Percentiles rank a stretch among this genome's conserved stretches.
phyloP scores from a whole-genome alignment of 2,888 invertebrate genomes.

The Eilema sororculum region DNA sequence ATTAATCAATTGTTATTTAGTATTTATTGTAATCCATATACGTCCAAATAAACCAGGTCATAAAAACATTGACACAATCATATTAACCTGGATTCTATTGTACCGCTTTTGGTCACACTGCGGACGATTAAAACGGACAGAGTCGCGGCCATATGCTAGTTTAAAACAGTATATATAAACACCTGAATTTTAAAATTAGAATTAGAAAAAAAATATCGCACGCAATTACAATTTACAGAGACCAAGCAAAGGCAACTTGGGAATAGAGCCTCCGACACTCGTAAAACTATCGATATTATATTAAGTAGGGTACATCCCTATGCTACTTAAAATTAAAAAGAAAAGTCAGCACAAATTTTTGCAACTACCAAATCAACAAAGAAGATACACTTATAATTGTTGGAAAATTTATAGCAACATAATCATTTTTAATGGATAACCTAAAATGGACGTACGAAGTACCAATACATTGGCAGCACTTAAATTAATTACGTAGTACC shows the following conservation, averaged over 20 bases:
- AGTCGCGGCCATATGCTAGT: too few species aligned
- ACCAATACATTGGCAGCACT: constrained; percentile 21
- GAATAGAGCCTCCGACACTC: too few species aligned
- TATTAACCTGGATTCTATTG: background rate
- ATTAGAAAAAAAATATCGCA: too few species aligned
- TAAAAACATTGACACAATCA: background rate
- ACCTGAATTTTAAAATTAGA: too few species aligned
- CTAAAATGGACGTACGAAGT: background rate
- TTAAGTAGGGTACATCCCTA: background rate
- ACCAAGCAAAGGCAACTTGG: too few species aligned
- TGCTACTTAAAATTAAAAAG: background rate
- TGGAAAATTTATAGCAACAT: background rate
- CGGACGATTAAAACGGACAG: too few species aligned
- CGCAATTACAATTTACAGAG: too few species aligned
- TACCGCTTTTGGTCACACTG: too few species aligned
- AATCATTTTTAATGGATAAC: background rate
- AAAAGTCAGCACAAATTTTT: background rate
- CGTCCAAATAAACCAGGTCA: background rate
- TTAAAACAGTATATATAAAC: too few species aligned
- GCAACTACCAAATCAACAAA: background rate
- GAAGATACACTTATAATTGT: background rate
- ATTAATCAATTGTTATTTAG: background rate
- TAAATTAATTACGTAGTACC: constrained; percentile 24
- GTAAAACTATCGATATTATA: background rate
- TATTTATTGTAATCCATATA: background rate